Percentiles rank a stretch among this genome's conserved stretches.
These are phyloP conservation scores for Drosophila busckii DNA, from an alignment of 1,140 invertebrate species.

Conservation along the genomic window DNA sequence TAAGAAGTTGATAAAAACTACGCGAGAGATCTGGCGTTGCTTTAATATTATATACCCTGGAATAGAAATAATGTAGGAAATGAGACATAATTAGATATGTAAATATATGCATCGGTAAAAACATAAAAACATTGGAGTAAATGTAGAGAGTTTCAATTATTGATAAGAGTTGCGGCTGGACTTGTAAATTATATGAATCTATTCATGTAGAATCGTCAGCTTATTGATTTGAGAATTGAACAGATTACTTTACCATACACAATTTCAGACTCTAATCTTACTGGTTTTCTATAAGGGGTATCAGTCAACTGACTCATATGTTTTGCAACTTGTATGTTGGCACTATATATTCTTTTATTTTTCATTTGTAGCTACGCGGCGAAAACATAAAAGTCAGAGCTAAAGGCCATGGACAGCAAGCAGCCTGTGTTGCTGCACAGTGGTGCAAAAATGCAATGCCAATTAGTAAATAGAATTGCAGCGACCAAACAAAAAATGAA, in stretches of 20 bases:
- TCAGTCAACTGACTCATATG: not conserved
- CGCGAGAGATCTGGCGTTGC: not conserved
- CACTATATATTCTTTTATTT: slow-evolving; percentile 38
- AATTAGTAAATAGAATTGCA: slow-evolving; percentile 48
- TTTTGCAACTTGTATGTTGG: slow-evolving; percentile 6
- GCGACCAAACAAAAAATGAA: not conserved
- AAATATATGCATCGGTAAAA: no score
- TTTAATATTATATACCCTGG: slow-evolving; percentile 14
- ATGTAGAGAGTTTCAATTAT: no score
- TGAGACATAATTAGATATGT: no score
- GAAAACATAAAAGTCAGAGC: slow-evolving; percentile 70
- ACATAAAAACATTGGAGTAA: no score
- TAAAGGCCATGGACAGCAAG: slow-evolving; percentile 64
- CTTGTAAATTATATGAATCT: no score
- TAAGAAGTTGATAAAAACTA: slow-evolving; percentile 28
- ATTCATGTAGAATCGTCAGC: no score
- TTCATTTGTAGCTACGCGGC: slow-evolving; percentile 51
- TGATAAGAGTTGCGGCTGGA: no score
- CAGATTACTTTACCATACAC: no score
- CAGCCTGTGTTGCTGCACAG: slow-evolving; percentile 42
- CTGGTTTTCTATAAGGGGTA: no score
- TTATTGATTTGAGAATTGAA: no score
- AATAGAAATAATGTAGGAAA: no score
- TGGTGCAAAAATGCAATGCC: slow-evolving; percentile 16
- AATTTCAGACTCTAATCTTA: no score